Conservation (phyloP, 2,797 vertebrate species). For the Anas bernieri region DNA sequence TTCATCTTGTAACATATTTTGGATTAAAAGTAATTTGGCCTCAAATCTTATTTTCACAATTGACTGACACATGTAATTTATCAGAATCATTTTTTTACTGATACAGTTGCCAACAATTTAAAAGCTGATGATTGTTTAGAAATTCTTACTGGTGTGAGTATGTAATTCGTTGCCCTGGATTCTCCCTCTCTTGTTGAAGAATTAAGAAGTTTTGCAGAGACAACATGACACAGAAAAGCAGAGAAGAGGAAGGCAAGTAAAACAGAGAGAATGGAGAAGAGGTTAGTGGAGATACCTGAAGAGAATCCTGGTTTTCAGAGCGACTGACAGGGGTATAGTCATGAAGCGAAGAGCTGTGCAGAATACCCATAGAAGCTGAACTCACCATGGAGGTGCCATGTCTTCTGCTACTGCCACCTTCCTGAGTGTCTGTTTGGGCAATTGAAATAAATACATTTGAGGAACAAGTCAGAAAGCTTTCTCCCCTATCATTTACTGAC, state of each 20-base stretch:
- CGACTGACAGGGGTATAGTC: conserved; percentile 80
- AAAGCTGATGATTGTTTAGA: neutral
- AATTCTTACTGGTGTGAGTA: neutral
- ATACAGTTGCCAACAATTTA: neutral
- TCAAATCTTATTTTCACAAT: conserved; percentile 11
- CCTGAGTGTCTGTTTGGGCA: conserved; percentile 84
- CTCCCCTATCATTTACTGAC: neutral
- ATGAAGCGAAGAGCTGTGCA: conserved; percentile 81
- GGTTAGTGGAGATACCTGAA: conserved; percentile 77
- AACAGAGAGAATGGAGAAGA: conserved; percentile 41
- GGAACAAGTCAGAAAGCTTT: neutral
- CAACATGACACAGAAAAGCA: conserved; percentile 29
- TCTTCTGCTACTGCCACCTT: conserved; percentile 85
- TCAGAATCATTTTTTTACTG: neutral
- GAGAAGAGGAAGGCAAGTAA: conserved; percentile 46
- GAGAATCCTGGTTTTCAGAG: conserved; percentile 84
- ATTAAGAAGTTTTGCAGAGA: conserved; percentile 22
- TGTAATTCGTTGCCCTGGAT: neutral
- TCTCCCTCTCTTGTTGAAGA: conserved; percentile 1
- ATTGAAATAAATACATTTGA: neutral
- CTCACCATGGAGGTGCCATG: conserved; percentile 90
- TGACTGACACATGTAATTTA: neutral
- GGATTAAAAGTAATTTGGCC: neutral
- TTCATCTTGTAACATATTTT: neutral
- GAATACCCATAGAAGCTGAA: conserved; percentile 80